phyloP scores from a whole-genome alignment of 1,140 invertebrate genomes.

The Eufriesea mexicana region DNA sequence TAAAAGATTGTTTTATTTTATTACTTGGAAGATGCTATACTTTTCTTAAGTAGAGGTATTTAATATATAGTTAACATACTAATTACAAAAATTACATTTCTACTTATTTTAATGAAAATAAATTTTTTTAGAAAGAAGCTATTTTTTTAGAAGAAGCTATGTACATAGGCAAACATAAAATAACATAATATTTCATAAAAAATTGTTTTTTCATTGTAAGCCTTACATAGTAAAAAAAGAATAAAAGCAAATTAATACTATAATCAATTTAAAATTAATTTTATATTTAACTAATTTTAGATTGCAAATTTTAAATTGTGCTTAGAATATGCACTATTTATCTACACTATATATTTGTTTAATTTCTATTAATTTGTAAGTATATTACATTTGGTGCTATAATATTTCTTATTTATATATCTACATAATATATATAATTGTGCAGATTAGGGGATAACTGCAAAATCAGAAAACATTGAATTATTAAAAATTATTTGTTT shows the following conservation, averaged over 20 bases:
- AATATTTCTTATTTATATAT: background rate
- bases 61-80: conserved; percentile 15
- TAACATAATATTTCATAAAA: conserved; percentile 8
- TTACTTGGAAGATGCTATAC: background rate
- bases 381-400: conserved; percentile 31
- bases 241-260: background rate
- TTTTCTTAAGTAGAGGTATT: background rate
- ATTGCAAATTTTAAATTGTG: conserved; percentile 1
- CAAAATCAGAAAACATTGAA: conserved; percentile 12
- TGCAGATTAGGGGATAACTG: conserved; percentile 25
- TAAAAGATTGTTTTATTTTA: background rate
- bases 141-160: conserved; percentile 7
- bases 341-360: background rate
- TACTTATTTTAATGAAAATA: background rate
- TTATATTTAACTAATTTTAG: conserved; percentile 1
- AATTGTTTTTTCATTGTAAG: background rate
- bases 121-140: background rate
- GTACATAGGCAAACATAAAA: conserved; percentile 16
- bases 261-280: background rate
- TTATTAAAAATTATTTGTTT: conserved; percentile 50
- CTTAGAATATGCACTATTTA: conserved; percentile 9
- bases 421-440: conserved; percentile 38
- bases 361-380: conserved; percentile 4
- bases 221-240: background rate
- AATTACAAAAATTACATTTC: background rate